These are phyloP conservation scores for Polymixis flavicincta DNA, from an alignment of 2,888 invertebrate genomes.

Conservation along the genomic window DNA sequence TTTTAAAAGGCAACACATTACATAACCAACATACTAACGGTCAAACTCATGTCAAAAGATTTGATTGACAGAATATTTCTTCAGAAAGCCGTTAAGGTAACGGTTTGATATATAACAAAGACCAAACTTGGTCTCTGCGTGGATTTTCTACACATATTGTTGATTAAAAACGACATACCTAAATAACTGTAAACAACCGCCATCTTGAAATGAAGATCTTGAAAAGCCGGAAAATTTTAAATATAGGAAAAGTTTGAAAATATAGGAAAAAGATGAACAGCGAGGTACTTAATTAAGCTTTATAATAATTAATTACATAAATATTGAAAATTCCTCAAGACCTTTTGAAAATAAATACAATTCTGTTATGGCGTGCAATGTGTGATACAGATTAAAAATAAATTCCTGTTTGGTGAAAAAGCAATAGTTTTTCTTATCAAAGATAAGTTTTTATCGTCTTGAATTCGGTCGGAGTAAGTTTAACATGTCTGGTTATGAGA, in stretches of 20 bases:
- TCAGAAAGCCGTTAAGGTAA: neutral
- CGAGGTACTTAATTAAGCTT: constrained; percentile 37
- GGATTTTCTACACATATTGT: neutral
- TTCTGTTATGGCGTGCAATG: constrained; percentile 11
- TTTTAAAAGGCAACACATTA: neutral
- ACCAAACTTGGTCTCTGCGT: neutral
- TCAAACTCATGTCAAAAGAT: too few species aligned
- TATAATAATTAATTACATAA: constrained; percentile 25
- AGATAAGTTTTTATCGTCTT: neutral
- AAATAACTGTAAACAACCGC: neutral
- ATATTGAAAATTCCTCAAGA: constrained; percentile 29
- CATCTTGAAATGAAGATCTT: constrained; percentile 44
- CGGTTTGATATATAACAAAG: neutral
- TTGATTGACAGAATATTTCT: too few species aligned
- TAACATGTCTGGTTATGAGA: neutral
- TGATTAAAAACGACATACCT: neutral
- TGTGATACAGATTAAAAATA: constrained; percentile 20
- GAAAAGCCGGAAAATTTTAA: constrained; percentile 15
- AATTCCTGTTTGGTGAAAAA: constrained; percentile 37
- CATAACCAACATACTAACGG: too few species aligned
- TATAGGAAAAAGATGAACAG: constrained; percentile 10
- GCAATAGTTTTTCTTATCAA: too few species aligned
- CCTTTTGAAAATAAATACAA: constrained; percentile 16
- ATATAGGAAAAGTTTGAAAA: neutral
- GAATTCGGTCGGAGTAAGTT: constrained; percentile 21